Conservation (phyloP, 1,140 invertebrate species). For the Samia ricini region DNA sequence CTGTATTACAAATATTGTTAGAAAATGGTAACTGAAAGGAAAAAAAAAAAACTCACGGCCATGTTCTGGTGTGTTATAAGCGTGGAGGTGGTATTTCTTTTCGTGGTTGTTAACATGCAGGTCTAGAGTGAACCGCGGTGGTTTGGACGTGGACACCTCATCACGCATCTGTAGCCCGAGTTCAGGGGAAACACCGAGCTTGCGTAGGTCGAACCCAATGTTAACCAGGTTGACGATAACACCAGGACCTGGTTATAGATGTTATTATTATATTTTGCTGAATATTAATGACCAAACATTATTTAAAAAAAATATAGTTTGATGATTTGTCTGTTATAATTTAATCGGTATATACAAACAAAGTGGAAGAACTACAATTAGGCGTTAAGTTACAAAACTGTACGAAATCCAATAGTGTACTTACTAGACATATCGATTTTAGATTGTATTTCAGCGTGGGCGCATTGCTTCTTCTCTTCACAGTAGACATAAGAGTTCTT, state of each 20-base stretch:
- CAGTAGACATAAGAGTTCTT: slow-evolving; percentile 84
- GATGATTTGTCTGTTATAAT: no score
- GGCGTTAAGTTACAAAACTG: neutral
- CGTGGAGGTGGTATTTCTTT: slow-evolving; percentile 83
- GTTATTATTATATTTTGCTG: neutral
- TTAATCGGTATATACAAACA: no score
- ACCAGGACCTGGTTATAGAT: slow-evolving; percentile 44
- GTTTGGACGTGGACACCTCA: slow-evolving; percentile 77
- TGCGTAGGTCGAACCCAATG: slow-evolving; percentile 81
- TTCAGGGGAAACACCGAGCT: slow-evolving; percentile 84
- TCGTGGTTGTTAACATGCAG: slow-evolving; percentile 84
- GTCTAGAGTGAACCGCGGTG: slow-evolving; percentile 82
- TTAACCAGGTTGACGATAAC: slow-evolving; percentile 48
- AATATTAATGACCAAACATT: no score
- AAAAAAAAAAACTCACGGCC: slow-evolving; percentile 47
- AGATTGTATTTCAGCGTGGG: slow-evolving; percentile 83
- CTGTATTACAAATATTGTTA: no score
- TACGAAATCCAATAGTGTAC: slow-evolving; percentile 25
- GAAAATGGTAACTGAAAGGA: no score
- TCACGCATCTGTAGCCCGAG: slow-evolving; percentile 82
- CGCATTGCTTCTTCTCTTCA: slow-evolving; percentile 87
- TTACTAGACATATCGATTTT: slow-evolving; percentile 77
- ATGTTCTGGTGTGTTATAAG: slow-evolving; percentile 79
- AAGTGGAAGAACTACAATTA: neutral
- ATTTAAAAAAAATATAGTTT: no score